These are phyloP conservation scores for Andrena bucephala DNA, from an alignment of 2,888 invertebrate genomes.

Conservation along the genomic window DNA sequence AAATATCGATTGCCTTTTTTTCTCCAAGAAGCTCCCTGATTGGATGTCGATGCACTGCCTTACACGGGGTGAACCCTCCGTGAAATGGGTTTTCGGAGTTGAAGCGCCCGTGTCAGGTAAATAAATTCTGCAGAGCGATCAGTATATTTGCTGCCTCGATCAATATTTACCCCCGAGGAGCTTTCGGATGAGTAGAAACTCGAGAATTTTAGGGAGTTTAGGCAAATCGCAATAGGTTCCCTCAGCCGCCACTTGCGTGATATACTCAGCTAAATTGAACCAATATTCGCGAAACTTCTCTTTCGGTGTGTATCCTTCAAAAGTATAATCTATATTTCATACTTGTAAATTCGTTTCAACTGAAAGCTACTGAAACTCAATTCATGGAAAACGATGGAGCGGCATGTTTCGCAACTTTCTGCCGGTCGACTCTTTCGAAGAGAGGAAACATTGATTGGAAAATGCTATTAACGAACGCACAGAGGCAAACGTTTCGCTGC, in stretches of 20 bases:
- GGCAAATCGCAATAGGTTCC: neutral
- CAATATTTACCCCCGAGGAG: slow-evolving; percentile 10
- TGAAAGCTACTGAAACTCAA: neutral
- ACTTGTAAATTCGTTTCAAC: neutral
- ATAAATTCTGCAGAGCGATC: slow-evolving; percentile 20
- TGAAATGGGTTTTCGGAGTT: slow-evolving; percentile 20
- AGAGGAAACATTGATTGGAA: neutral
- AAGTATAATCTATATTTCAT: neutral
- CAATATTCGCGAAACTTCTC: too few species aligned
- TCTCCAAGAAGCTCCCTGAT: slow-evolving; percentile 25
- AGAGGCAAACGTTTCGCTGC: slow-evolving; percentile 1
- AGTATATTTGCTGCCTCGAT: slow-evolving; percentile 16
- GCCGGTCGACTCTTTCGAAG: neutral
- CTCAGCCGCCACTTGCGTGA: too few species aligned
- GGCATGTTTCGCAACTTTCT: too few species aligned
- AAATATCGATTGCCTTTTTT: slow-evolving; percentile 28
- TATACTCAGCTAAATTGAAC: too few species aligned
- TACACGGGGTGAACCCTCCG: neutral
- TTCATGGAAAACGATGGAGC: neutral
- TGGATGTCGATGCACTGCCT: slow-evolving; percentile 20
- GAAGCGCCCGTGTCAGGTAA: slow-evolving; percentile 20
- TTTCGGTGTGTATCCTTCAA: too few species aligned
- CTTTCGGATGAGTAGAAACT: neutral
- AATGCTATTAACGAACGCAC: neutral
- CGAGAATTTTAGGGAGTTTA: neutral